Conservation (phyloP, 2,113 vertebrate species). For the Acrocephalus kingi region DNA sequence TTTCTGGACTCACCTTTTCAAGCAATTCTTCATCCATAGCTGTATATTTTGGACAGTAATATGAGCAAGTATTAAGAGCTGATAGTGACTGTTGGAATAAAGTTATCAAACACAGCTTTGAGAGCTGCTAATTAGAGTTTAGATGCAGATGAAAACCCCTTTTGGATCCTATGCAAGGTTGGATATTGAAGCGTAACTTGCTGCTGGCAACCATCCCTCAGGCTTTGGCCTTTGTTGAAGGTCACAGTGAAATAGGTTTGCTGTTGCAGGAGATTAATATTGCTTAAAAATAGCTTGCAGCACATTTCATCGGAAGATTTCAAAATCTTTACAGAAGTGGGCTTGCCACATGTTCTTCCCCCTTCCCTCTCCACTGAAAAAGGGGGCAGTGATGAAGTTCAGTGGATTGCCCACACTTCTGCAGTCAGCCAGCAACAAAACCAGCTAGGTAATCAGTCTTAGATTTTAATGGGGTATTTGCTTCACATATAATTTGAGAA, state of each 20-base stretch:
- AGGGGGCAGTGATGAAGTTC: neutral
- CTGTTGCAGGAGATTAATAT: neutral
- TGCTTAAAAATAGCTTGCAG: neutral
- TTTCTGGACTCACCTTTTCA: neutral
- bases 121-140: neutral
- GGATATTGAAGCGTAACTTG: neutral
- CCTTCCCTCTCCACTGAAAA: neutral
- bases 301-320: neutral
- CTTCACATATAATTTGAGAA: neutral
- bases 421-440: neutral
- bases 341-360: neutral
- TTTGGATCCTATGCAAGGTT: neutral
- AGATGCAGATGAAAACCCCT: neutral
- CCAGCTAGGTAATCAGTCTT: neutral
- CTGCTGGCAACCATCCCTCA: neutral
- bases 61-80: neutral
- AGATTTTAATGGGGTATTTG: neutral
- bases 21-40: neutral
- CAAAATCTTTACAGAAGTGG: neutral
- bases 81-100: neutral
- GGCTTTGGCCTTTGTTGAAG: constrained; percentile 17
- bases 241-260: neutral
- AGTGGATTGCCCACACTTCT: neutral
- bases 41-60: neutral
- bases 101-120: neutral